Conservation (phyloP, 1,140 invertebrate species). For the Drosophila grimshawi region DNA sequence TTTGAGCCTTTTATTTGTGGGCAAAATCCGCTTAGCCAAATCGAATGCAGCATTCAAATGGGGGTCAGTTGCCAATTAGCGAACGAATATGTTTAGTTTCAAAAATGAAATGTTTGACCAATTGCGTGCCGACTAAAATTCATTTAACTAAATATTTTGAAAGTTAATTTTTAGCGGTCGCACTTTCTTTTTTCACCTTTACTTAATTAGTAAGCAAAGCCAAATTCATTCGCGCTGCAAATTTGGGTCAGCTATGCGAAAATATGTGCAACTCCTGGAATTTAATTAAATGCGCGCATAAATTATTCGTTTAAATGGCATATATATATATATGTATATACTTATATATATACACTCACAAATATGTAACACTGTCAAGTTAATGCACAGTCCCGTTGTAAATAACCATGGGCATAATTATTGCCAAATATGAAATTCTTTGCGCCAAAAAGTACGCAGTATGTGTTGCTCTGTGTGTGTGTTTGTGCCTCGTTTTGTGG, state of each 20-base stretch:
- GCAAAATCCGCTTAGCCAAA: constrained; percentile 27
- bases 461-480: constrained; percentile 22
- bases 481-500: constrained; percentile 16
- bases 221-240: constrained; percentile 33
- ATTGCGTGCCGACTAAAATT: constrained; percentile 53
- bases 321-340: constrained; percentile 33
- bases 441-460: constrained; percentile 62
- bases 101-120: constrained; percentile 51
- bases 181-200: constrained; percentile 22
- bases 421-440: constrained; percentile 74
- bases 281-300: constrained; percentile 78
- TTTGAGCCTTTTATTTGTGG: constrained; percentile 48
- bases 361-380: constrained; percentile 15
- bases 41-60: constrained; percentile 1
- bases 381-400: constrained; percentile 20
- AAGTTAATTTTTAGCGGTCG: constrained; percentile 53
- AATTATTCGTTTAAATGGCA: constrained; percentile 74
- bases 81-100: constrained; percentile 6
- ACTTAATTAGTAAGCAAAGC: constrained; percentile 58
- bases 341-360: constrained; percentile 11
- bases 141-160: constrained; percentile 58
- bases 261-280: constrained; percentile 63
- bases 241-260: constrained; percentile 64
- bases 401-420: constrained; percentile 65
- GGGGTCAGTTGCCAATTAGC: constrained; percentile 28